Percentiles rank a stretch among this genome's conserved stretches.
Conservation (phyloP, 1,140 invertebrate species). For the Proales similis region DNA sequence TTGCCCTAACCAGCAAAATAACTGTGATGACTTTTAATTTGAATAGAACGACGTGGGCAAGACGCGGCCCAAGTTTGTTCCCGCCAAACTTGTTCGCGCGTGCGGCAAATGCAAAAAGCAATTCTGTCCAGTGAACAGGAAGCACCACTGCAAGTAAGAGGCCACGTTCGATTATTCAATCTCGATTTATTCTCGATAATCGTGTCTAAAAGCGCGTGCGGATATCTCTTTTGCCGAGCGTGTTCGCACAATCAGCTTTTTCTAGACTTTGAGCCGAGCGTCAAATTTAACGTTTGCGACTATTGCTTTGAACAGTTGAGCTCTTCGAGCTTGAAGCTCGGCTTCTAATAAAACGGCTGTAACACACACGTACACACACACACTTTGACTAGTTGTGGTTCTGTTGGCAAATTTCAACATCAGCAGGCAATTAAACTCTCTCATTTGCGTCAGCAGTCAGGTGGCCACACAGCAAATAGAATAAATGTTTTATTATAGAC, state of each 20-base stretch:
- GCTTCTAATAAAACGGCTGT: background rate
- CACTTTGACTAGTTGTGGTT: background rate
- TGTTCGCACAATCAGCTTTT: background rate
- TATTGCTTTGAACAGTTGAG: background rate
- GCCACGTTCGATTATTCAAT: too few relatives aligned
- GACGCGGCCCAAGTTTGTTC: background rate
- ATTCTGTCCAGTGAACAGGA: background rate
- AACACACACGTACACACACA: background rate
- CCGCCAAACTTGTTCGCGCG: background rate
- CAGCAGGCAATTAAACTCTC: background rate
- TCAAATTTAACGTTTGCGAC: background rate
- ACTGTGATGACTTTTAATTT: too few relatives aligned
- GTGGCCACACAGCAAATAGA: too few relatives aligned
- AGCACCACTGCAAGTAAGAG: conserved; percentile 5
- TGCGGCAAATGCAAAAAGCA: background rate
- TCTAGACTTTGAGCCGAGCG: background rate
- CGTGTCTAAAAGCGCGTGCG: too few relatives aligned
- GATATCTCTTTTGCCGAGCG: background rate
- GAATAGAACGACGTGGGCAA: background rate
- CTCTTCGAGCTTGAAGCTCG: background rate
- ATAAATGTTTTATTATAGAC: background rate
- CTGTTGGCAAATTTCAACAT: background rate
- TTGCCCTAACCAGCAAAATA: background rate
- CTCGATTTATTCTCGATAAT: too few relatives aligned
- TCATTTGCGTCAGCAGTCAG: too few relatives aligned